phyloP scores from a whole-genome alignment of 2,113 vertebrate genomes.

The Nesoenas mayeri region DNA sequence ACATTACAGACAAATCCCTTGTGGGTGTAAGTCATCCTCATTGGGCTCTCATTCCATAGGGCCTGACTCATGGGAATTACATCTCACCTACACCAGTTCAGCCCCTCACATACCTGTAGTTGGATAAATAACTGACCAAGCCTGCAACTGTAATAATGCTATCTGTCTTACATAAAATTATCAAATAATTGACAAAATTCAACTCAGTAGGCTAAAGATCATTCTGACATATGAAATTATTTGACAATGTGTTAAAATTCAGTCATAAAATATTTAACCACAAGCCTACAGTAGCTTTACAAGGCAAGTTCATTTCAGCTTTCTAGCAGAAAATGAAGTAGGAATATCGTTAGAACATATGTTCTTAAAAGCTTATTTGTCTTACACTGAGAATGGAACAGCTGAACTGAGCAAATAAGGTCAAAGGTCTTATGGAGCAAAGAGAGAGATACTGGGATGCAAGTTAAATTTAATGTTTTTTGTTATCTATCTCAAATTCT shows the following conservation, averaged over 20 bases:
- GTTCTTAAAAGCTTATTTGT: not conserved
- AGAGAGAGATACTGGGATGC: not conserved
- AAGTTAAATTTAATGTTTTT: not conserved
- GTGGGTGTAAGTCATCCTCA: not conserved
- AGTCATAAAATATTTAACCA: not conserved
- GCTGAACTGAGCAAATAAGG: not conserved
- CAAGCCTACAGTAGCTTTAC: not conserved
- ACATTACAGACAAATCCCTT: not conserved
- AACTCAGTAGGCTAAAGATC: not conserved
- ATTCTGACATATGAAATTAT: not conserved
- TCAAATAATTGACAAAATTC: not conserved
- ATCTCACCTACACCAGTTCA: not conserved
- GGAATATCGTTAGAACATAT: not conserved
- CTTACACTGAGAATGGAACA: not conserved
- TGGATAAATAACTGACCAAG: not conserved
- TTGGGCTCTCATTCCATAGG: not conserved
- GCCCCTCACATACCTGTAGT: not conserved
- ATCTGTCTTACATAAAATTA: not conserved
- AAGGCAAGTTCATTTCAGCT: not conserved
- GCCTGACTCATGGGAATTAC: not conserved
- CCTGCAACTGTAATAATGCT: not conserved
- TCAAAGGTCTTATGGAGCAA: not conserved
- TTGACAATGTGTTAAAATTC: not conserved
- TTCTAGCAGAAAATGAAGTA: not conserved
- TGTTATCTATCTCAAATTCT: not conserved